phyloP scores from a whole-genome alignment of 2,797 vertebrate genomes.

The Myiotriccus ornatus region DNA sequence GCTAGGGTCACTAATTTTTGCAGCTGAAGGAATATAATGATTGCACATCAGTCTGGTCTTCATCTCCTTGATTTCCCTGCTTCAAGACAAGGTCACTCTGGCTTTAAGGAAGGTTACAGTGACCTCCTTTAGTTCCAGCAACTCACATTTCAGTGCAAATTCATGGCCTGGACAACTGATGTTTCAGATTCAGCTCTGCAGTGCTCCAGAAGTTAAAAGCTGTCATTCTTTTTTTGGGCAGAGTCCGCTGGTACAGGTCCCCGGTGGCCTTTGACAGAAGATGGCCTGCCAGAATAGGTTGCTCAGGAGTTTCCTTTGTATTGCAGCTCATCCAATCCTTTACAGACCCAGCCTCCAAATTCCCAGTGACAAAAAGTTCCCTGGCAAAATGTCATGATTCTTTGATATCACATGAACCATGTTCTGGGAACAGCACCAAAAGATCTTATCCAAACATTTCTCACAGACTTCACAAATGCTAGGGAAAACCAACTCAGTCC shows the following conservation, averaged over 20 bases:
- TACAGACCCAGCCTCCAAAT: conserved; percentile 73
- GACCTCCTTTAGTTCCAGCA: neutral
- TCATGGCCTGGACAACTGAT: neutral
- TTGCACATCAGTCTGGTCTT: neutral
- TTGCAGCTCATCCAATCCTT: conserved; percentile 67
- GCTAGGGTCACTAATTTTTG: neutral
- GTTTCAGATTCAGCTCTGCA: neutral
- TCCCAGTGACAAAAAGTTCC: conserved; percentile 78
- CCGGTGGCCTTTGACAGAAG: conserved; percentile 14
- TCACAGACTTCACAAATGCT: conserved; percentile 15
- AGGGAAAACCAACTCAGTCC: conserved; percentile 1
- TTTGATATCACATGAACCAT: conserved; percentile 37
- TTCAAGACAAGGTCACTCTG: neutral
- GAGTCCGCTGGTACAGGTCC: neutral
- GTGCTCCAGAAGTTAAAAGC: neutral
- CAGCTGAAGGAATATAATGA: neutral
- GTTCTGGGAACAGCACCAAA: conserved; percentile 58
- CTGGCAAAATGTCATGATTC: conserved; percentile 64
- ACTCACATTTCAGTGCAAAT: neutral
- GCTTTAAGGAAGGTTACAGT: neutral
- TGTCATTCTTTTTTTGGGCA: neutral
- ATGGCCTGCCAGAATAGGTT: neutral
- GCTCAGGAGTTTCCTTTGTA: conserved; percentile 57
- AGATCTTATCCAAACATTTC: conserved; percentile 57
- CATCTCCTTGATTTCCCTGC: neutral